Percentiles rank a stretch among this genome's conserved stretches.
Evolutionary conservation across 2,888 invertebrate species (phyloP).

Genomic region (Podabrus alpinus): DNA sequence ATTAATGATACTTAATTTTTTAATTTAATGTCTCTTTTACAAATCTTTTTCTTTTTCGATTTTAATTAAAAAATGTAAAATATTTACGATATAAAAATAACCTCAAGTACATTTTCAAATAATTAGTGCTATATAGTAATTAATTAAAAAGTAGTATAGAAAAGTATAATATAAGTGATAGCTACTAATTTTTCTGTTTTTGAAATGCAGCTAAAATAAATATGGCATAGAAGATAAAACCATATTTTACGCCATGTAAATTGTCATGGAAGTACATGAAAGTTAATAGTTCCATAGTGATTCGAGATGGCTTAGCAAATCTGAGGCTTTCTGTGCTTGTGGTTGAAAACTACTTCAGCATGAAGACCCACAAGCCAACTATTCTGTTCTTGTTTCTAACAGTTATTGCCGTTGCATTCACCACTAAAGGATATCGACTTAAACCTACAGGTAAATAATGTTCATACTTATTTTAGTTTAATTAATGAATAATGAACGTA

Average conservation of each 20-base stretch:
- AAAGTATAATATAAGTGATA: not conserved
- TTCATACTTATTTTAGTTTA: not conserved
- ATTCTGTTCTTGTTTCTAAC: conserved; percentile 16
- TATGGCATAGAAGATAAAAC: not conserved
- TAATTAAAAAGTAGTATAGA: not conserved
- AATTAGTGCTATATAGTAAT: too few species aligned
- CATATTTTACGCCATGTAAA: conserved; percentile 6
- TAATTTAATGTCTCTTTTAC: too few species aligned
- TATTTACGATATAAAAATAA: too few species aligned
- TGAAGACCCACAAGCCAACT: conserved; percentile 26
- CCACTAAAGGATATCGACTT: conserved; percentile 16
- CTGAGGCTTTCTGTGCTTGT: conserved; percentile 18
- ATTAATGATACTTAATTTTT: not conserved
- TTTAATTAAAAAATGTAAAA: not conserved
- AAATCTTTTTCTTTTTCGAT: not conserved
- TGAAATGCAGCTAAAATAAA: not conserved
- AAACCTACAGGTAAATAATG: conserved; percentile 13
- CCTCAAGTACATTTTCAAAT: too few species aligned
- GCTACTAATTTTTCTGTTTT: not conserved
- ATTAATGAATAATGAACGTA: not conserved
- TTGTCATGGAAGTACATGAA: conserved; percentile 9
- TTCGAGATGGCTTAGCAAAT: conserved; percentile 23
- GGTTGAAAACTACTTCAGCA: conserved; percentile 18
- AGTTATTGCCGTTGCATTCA: conserved; percentile 6
- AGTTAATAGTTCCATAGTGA: conserved; percentile 23